Conservation (phyloP, 2,797 vertebrate genomes). For the Potorous gilbertii region DNA sequence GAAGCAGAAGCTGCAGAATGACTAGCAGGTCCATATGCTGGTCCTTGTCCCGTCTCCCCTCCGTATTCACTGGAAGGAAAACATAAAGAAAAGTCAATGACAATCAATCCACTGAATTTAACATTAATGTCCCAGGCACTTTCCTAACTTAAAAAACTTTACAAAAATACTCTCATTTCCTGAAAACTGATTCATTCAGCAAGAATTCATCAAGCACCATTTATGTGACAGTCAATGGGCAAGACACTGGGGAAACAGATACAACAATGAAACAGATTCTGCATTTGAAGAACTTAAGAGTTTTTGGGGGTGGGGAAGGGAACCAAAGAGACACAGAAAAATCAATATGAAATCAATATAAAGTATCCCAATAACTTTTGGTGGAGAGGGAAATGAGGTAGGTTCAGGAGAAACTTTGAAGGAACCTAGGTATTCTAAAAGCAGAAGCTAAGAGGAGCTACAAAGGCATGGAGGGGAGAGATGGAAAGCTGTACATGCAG, state of each 20-base stretch:
- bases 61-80: constrained; percentile 90
- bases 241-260: neutral
- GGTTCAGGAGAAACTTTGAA: neutral
- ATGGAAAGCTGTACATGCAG: neutral
- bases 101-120: constrained; percentile 32
- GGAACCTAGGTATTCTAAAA: no score
- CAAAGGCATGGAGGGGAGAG: neutral
- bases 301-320: neutral
- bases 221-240: neutral
- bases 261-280: neutral
- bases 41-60: constrained; percentile 91
- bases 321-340: neutral
- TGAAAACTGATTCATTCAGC: neutral
- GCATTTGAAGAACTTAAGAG: neutral
- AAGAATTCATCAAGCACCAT: neutral
- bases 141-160: neutral
- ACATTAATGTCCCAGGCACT: neutral
- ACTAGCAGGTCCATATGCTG: constrained; percentile 88
- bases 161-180: neutral
- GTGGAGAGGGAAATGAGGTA: neutral
- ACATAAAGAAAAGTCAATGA: constrained; percentile 52
- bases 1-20: constrained; percentile 85
- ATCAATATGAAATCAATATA: neutral
- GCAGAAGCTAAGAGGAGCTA: neutral
- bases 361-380: neutral